These are phyloP conservation scores for Lithobius niger DNA, from an alignment of 1,140 invertebrate genomes.

Conservation along the genomic window DNA sequence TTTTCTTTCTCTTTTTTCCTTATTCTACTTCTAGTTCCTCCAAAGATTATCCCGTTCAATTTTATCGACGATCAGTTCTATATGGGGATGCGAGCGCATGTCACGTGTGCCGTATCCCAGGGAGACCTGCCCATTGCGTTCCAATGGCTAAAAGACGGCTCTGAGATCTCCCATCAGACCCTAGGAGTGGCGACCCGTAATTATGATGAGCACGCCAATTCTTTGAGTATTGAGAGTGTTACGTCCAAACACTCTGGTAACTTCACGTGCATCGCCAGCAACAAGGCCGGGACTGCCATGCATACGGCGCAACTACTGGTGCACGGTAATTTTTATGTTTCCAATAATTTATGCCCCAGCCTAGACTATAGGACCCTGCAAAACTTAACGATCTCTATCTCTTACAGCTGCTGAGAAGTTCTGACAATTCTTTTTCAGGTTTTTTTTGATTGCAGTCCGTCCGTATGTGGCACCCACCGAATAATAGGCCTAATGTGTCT, in stretches of 20 bases:
- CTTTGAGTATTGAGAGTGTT: conserved; percentile 9
- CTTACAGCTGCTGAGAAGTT: no score
- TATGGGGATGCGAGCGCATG: conserved; percentile 67
- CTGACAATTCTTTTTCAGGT: no score
- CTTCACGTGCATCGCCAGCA: conserved; percentile 6
- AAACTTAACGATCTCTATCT: no score
- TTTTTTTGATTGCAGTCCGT: no score
- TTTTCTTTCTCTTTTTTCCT: conserved; percentile 32
- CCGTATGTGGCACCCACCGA: no score
- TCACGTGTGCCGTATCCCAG: conserved; percentile 68
- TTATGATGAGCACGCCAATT: conserved; percentile 5
- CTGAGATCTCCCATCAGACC: conserved; percentile 21
- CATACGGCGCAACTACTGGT: conserved; percentile 9
- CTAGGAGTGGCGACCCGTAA: neutral
- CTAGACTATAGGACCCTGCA: neutral
- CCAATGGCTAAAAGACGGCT: conserved; percentile 40
- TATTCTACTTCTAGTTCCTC: conserved; percentile 51
- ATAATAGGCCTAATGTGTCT: no score
- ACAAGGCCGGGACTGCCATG: neutral
- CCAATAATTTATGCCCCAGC: neutral
- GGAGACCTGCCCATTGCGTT: conserved; percentile 51
- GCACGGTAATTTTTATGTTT: conserved; percentile 10
- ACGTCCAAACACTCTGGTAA: conserved; percentile 5
- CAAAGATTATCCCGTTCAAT: conserved; percentile 24
- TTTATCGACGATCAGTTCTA: conserved; percentile 58